These are phyloP conservation scores for Lepidonotus clava DNA, from an alignment of 2,888 invertebrate species.

Conservation along the genomic window DNA sequence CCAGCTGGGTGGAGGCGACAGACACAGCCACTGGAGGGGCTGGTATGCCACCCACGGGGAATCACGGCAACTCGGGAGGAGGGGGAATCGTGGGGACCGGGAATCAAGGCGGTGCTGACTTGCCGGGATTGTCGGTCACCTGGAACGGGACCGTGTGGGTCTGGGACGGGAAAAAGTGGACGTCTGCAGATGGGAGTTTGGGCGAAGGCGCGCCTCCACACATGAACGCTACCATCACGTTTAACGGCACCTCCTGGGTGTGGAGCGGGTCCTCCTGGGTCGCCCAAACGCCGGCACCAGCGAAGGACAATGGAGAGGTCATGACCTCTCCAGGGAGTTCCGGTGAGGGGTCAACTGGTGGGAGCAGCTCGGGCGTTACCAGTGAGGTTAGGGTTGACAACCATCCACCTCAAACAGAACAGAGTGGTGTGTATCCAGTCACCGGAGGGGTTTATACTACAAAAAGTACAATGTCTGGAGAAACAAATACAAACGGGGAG, in stretches of 20 bases:
- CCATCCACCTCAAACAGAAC: too few species aligned
- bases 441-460: too few species aligned
- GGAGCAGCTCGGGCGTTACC: too few species aligned
- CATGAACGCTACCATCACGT: neutral
- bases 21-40: neutral
- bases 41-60: neutral
- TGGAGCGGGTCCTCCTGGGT: slow-evolving; percentile 46
- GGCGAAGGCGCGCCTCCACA: neutral
- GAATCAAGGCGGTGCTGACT: neutral
- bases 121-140: neutral
- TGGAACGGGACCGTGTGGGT: neutral
- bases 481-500: too few species aligned
- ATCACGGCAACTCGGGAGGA: neutral
- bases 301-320: too few species aligned
- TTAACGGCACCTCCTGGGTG: neutral
- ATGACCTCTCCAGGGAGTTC: too few species aligned
- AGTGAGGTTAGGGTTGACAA: too few species aligned
- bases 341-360: too few species aligned
- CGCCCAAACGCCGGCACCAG: too few species aligned
- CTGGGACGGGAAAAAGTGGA: slow-evolving; percentile 31
- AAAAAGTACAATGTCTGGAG: too few species aligned
- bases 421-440: too few species aligned
- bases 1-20: neutral
- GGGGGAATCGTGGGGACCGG: neutral
- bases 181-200: neutral